These are phyloP conservation scores for Pocillopora grandis DNA, from an alignment of 92 coral and sea anemone species.

Conservation along the genomic window DNA sequence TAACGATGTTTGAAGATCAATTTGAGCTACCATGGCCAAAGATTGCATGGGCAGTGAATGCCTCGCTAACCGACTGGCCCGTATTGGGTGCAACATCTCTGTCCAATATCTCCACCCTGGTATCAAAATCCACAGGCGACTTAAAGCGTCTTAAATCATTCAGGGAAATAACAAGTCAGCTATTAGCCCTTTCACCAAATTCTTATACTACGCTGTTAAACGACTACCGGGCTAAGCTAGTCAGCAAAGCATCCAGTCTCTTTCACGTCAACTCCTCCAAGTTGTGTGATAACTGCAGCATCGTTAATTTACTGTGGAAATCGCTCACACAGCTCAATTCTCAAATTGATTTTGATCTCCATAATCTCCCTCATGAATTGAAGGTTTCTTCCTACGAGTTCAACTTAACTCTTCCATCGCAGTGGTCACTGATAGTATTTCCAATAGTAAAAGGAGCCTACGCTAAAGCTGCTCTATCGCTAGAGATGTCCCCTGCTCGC, in stretches of 20 bases:
- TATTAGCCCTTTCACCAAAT: conserved; percentile 19
- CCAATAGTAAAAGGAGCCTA: conserved; percentile 57
- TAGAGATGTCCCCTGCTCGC: conserved; percentile 47
- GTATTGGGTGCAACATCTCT: conserved; percentile 50
- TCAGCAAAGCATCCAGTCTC: conserved; percentile 30
- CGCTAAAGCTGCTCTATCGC: conserved; percentile 33
- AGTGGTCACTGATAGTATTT: conserved; percentile 60
- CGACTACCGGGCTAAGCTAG: conserved; percentile 30
- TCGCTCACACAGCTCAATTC: conserved; percentile 42
- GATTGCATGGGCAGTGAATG: conserved; percentile 66
- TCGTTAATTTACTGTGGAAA: conserved; percentile 58
- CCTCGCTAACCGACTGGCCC: conserved; percentile 64
- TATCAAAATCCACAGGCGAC: conserved; percentile 9
- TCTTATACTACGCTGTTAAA: conserved; percentile 4
- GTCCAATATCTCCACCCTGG: conserved; percentile 14
- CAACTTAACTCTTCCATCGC: conserved; percentile 54
- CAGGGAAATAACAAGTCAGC: conserved; percentile 25
- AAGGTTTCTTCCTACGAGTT: conserved; percentile 50
- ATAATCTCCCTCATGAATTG: conserved; percentile 41
- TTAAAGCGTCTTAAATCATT: conserved; percentile 29
- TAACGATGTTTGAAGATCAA: conserved; percentile 45
- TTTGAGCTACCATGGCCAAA: conserved; percentile 60
- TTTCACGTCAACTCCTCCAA: conserved; percentile 58
- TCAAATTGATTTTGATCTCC: conserved; percentile 41
- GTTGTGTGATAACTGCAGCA: conserved; percentile 46